Conservation (phyloP, 2,113 vertebrate genomes). For the Protobothrops mucrosquamatus region DNA sequence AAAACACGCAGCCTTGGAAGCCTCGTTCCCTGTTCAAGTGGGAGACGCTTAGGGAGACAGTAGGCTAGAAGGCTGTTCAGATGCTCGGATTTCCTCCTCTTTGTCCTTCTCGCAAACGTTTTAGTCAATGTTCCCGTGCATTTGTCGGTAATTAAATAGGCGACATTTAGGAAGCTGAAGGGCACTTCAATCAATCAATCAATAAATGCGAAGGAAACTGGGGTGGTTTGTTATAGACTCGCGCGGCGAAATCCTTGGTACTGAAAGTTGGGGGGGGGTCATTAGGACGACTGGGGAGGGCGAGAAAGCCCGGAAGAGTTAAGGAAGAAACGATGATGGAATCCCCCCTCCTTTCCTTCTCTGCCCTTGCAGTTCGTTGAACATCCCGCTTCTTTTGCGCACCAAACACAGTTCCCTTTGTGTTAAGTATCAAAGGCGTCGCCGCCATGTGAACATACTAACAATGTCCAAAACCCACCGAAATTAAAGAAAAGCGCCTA, state of each 20-base stretch:
- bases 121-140: neutral
- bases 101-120: constrained; percentile 57
- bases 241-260: constrained; percentile 65
- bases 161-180: constrained; percentile 63
- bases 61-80: constrained; percentile 58
- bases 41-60: neutral
- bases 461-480: constrained; percentile 88
- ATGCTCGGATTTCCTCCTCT: constrained; percentile 64
- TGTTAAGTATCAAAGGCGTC: constrained; percentile 99
- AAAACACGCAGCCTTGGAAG: neutral
- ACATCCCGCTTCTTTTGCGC: constrained; percentile 75
- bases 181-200: constrained; percentile 42
- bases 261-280: constrained; percentile 15
- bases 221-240: constrained; percentile 51
- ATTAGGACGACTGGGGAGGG: neutral
- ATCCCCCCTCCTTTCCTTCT: constrained; percentile 35
- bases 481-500: constrained; percentile 68
- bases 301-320: constrained; percentile 59
- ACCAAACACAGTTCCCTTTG: constrained; percentile 81
- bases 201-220: neutral
- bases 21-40: neutral
- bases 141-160: constrained; percentile 70
- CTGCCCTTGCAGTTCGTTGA: constrained; percentile 81
- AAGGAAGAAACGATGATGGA: constrained; percentile 74
- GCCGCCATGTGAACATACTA: constrained; percentile 94